Evolutionary conservation across 1,140 invertebrate species (phyloP), one percentile per base, ranked within the genome.

Genomic region (Kradibia gibbosae): DNA sequence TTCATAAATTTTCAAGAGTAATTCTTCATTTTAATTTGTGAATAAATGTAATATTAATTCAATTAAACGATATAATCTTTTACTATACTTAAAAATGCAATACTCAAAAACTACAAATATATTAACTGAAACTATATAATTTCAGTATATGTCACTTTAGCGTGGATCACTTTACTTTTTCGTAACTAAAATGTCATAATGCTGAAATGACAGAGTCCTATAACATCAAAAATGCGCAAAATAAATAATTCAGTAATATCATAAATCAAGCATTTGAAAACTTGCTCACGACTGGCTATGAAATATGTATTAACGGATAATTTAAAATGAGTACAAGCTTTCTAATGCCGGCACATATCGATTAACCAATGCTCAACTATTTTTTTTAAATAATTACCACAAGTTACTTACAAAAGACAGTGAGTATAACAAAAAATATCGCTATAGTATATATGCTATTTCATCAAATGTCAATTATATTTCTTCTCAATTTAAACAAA

Each of bases 261-360:
- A n/a, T 67, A 67, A 67, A 67, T 67, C 62, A 67, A 39, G 62
- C 4, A 67, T 67, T 39, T 39, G 34, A 22, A 39, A 67, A 39
- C 17, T 39, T 39, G 62, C 34, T 67, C 62, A 67, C 62, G 34
- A 67, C 17, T 67, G 15, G 34, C 34, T 67, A 22, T 39, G 34
- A 67, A 67, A 67, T 39, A 39, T 67, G 62, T 20, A 67, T 22
- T 67, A 67, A 39, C 34, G 62, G 60, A 34, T 62, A 62, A 62
- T 62, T 31, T 62, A 67, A 39, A 67, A 67, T 67, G 34, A 10
- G 62, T 39, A 65, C 60, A 36, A 36, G 60, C 60, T 65, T 65
- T 65, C 60, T 65, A 65, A 65, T 65, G 34, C 60, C 15, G 31
- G 60, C 31, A 8, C 31, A 31, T 65, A 34, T 34, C 60, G 60